Conservation (phyloP, 1,140 invertebrate genomes). For the Eriocheir sinensis region DNA sequence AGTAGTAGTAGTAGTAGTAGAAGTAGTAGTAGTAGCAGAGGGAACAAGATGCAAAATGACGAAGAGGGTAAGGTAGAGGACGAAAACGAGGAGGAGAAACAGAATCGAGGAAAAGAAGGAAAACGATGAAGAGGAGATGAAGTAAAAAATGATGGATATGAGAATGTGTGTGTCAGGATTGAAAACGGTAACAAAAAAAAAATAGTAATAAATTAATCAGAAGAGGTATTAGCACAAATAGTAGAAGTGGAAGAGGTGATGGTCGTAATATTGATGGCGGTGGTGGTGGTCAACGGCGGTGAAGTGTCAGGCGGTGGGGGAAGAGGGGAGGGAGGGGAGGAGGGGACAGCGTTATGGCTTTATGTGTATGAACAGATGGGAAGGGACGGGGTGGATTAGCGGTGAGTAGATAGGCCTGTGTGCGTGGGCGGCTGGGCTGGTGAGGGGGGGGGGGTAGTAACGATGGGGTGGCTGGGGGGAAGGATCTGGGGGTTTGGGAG, state of each 20-base stretch:
- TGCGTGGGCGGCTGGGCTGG: not conserved
- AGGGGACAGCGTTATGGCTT: too few species aligned
- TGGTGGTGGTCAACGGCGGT: too few species aligned
- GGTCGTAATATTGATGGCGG: too few species aligned
- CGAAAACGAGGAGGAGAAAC: too few species aligned
- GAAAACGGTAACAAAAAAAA: not conserved
- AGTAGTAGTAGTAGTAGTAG: not conserved
- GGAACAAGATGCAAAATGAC: not conserved
- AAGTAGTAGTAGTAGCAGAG: not conserved
- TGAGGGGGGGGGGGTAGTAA: not conserved
- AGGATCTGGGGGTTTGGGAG: not conserved
- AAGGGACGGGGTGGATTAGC: not conserved
- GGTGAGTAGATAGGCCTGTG: not conserved
- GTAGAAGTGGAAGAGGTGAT: too few species aligned
- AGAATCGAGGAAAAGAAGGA: slow-evolving; percentile 19
- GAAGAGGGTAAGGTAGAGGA: too few species aligned
- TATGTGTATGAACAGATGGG: not conserved
- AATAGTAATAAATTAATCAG: not conserved
- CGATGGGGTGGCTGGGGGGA: not conserved
- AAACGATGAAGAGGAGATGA: not conserved
- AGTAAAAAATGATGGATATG: not conserved
- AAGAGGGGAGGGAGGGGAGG: not conserved
- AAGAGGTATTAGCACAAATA: not conserved
- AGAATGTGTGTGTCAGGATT: too few species aligned
- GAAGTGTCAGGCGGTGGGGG: not conserved